phyloP scores from a whole-genome alignment of 1,140 invertebrate species.

The Holotrichia oblita region DNA sequence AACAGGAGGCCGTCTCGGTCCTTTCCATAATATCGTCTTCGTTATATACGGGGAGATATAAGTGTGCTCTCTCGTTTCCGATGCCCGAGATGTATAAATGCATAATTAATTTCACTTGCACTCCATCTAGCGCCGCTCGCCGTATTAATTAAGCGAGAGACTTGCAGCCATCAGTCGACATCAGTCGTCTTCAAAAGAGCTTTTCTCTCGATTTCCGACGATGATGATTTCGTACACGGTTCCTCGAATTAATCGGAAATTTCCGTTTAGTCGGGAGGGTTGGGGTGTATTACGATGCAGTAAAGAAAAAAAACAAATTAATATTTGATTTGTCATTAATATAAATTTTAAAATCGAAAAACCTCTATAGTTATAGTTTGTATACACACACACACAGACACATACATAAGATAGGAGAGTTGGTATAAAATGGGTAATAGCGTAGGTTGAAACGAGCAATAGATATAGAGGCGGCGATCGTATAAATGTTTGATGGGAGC shows the following conservation, averaged over 20 bases:
- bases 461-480: background rate
- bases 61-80: slow-evolving; percentile 40
- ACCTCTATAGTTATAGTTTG: too few relatives aligned
- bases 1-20: background rate
- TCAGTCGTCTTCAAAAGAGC: background rate
- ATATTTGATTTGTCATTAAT: too few relatives aligned
- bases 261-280: too few relatives aligned
- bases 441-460: background rate
- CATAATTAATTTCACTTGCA: slow-evolving; percentile 48
- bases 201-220: background rate
- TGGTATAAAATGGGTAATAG: too few relatives aligned
- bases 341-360: too few relatives aligned
- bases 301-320: too few relatives aligned
- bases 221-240: background rate
- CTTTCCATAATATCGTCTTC: background rate
- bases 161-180: background rate
- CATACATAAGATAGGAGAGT: too few relatives aligned
- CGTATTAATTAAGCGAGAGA: slow-evolving; percentile 40
- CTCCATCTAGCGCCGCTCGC: slow-evolving; percentile 7
- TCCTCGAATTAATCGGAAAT: background rate
- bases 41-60: too few relatives aligned
- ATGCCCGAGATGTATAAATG: slow-evolving; percentile 46
- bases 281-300: too few relatives aligned
- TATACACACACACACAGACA: too few relatives aligned
- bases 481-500: slow-evolving; percentile 28